A percentile compares a stretch with the other conserved stretches of the same genome.
phyloP scores from a whole-genome alignment of 2,797 vertebrate species.

The Galago senegalensis region DNA sequence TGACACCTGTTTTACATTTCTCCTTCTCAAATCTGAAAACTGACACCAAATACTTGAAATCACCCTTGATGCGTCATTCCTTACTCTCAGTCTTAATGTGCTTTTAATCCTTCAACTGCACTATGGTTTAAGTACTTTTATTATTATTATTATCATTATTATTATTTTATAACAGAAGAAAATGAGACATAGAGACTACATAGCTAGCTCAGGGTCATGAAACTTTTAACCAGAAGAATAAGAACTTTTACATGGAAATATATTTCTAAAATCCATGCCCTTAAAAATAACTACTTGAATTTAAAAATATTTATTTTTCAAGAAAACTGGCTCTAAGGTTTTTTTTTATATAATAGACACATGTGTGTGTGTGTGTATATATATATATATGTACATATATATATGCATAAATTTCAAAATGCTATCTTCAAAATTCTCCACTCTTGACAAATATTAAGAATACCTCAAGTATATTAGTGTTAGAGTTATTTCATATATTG shows the following conservation, averaged over 20 bases:
- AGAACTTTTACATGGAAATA: background rate
- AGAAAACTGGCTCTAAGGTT: background rate
- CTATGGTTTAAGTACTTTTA: background rate
- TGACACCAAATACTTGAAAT: background rate
- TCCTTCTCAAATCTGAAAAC: slow-evolving; percentile 29
- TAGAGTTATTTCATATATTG: background rate
- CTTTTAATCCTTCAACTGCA: background rate
- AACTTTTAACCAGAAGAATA: background rate
- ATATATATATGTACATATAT: too few relatives aligned
- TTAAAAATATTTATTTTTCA: slow-evolving; percentile 22
- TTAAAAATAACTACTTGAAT: background rate
- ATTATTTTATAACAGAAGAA: background rate
- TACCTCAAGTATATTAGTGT: background rate
- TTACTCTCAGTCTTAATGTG: background rate
- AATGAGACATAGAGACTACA: background rate
- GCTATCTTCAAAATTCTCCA: background rate
- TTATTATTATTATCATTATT: background rate
- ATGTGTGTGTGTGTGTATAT: too few relatives aligned
- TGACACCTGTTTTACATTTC: background rate
- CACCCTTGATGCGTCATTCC: background rate
- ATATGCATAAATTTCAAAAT: background rate
- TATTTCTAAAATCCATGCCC: background rate
- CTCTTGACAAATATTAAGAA: background rate
- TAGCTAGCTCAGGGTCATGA: background rate
- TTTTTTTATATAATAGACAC: background rate